Evolutionary conservation across 2,797 vertebrate genomes (phyloP), one percentile per base, ranked within the genome.

Genomic region (Meriones psammophilus): DNA sequence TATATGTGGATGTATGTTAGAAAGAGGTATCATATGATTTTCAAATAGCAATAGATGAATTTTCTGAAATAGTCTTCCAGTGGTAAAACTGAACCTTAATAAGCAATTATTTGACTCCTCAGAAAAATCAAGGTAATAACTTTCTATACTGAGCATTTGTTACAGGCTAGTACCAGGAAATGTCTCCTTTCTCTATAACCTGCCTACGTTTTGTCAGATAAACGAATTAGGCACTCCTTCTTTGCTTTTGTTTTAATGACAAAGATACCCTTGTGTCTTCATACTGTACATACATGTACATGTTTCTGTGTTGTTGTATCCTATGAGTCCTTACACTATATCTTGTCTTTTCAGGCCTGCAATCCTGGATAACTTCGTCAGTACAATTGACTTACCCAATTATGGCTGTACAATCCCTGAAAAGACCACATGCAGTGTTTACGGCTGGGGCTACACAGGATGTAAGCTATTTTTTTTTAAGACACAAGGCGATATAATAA

Each of bases 391-490:
- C 97, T 97, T 99, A 93, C 99, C 99, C 20, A 98, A 99, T 98
- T 99, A 99, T 91, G 99, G 99, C 69, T 99, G 99, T 97, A 99
- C 98, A 90, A 99, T 99, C 98, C 99, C 99, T 96, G 99, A 99
- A 96, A 99, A 99, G 97, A 99, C 99, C 56, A 98, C 98, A 42
- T 99, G 99, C 98, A 99, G 99, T 98, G 99, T 99, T 98, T 99
- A 99, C 89, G 99, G 99, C 98, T 99, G 99, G 99, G 99, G 99
- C 94, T 99, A 99, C 94, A 99, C 99, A 96, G 99, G 99, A 99
- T 99, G 99, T 99, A 99, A 98, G 98, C 95, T 96, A 42, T 42
- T 97, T 76, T 97, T 97, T 97, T 98, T 97, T 95, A 94, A 93
- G 96, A 96, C 91, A 97, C 87, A 94, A 96, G 7, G 13, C 22